A percentile compares a stretch with the other conserved stretches of the same genome.
phyloP scores from a whole-genome alignment of 53 echinoderm and acorn worm species.

The Pentamera pediparva region DNA sequence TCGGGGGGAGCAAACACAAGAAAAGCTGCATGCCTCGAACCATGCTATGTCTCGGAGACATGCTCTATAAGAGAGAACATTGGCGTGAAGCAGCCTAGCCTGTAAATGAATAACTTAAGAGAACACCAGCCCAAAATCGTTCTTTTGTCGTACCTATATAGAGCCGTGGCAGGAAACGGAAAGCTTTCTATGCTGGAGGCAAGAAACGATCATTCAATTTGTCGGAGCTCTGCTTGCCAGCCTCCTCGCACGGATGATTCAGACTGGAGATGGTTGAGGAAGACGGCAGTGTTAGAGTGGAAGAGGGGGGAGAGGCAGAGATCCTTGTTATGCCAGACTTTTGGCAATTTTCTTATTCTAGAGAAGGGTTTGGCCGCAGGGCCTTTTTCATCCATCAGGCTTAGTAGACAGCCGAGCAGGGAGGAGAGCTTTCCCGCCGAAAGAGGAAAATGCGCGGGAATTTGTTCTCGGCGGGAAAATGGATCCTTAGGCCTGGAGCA shows the following conservation, averaged over 20 bases:
- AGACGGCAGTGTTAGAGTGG: conserved; percentile 14
- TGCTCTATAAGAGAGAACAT: neutral
- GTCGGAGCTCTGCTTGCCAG: conserved; percentile 27
- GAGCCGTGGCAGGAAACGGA: conserved; percentile 25
- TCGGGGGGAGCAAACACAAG: neutral
- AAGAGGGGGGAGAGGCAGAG: conserved; percentile 25
- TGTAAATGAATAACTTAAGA: conserved; percentile 31
- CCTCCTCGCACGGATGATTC: conserved; percentile 24
- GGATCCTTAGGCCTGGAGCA: conserved; percentile 32
- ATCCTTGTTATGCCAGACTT: conserved; percentile 37
- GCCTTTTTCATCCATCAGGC: conserved; percentile 31
- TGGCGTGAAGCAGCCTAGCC: conserved; percentile 18
- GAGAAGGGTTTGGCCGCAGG: conserved; percentile 20
- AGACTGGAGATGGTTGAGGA: conserved; percentile 1
- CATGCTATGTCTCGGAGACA: conserved; percentile 17
- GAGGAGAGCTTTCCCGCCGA: conserved; percentile 25
- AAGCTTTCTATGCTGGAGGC: conserved; percentile 2
- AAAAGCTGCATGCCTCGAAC: conserved; percentile 23
- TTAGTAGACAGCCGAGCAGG: conserved; percentile 9
- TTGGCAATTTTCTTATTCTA: conserved; percentile 27
- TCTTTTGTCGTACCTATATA: conserved; percentile 15
- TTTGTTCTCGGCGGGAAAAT: conserved; percentile 37
- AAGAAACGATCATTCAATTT: conserved; percentile 31
- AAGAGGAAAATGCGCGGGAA: conserved; percentile 21
- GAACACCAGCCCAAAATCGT: conserved; percentile 20